These are phyloP conservation scores for Aphaenogaster rudis DNA, from an alignment of 1,140 invertebrate species.

Conservation along the genomic window DNA sequence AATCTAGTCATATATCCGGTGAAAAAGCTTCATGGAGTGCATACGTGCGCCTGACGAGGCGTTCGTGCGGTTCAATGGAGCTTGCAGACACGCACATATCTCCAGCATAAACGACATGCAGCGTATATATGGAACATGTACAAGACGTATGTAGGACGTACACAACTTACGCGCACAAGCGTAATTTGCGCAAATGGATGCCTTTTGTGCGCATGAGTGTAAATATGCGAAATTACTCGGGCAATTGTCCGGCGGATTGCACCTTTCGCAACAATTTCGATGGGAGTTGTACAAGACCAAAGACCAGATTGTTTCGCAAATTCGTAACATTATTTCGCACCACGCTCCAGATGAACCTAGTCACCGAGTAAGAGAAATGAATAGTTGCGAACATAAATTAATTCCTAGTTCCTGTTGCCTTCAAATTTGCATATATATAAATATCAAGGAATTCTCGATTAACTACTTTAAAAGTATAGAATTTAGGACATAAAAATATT, in stretches of 20 bases:
- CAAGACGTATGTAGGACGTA: slow-evolving; percentile 25
- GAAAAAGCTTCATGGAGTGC: slow-evolving; percentile 45
- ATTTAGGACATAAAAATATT: not conserved
- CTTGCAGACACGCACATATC: slow-evolving; percentile 44
- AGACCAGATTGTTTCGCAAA: slow-evolving; percentile 27
- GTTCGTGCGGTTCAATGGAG: slow-evolving; percentile 39
- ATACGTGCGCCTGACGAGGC: slow-evolving; percentile 40
- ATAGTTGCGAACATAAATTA: not conserved
- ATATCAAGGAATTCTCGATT: not conserved
- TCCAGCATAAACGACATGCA: not conserved
- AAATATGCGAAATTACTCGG: slow-evolving; percentile 70
- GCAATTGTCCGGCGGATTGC: slow-evolving; percentile 62
- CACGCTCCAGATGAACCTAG: not conserved
- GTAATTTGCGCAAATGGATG: slow-evolving; percentile 70
- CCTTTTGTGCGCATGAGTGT: slow-evolving; percentile 63
- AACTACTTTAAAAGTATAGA: not conserved
- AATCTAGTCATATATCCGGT: slow-evolving; percentile 36
- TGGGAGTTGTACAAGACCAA: slow-evolving; percentile 1
- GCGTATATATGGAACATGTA: slow-evolving; percentile 11
- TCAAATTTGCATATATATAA: not conserved
- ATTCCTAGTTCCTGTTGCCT: not conserved
- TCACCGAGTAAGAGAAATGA: not conserved
- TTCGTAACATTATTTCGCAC: slow-evolving; percentile 14
- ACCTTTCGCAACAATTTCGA: slow-evolving; percentile 62
- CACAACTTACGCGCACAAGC: slow-evolving; percentile 35